Evolutionary conservation across 2,888 invertebrate genomes (phyloP), one percentile per base, ranked within the genome.

Genomic region (Drosophila barbarae): DNA sequence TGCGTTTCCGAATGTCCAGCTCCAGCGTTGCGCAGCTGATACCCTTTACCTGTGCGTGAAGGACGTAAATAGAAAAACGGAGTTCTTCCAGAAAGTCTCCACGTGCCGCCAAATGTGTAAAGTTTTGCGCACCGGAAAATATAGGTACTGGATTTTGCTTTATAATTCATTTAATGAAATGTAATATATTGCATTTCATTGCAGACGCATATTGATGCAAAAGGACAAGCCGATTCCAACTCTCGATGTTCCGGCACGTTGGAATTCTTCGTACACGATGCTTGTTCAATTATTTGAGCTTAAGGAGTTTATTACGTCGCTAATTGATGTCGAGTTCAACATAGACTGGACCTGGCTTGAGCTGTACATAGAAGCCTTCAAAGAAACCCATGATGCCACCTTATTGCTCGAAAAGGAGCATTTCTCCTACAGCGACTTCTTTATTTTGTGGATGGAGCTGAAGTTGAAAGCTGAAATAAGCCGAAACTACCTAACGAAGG

Each of bases 21-120:
- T 42, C 9, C 34, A 35, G 18, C 32, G 35, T 8, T 53, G 53
- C 18, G 34, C 35, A n/a, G 64, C 58, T 12, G 39, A 65, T 32
- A 55, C 59, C 5, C 41, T 66, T 1, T 51, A 59, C 34, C n/a
- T 55, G 39, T 66, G 59, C 30, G 51, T 66, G 3, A 12, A n/a
- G 15, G 59, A 59, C 55, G 46, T 59, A 0, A 59, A 59, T 26
- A 55, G 51, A 46, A 7, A 21, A 6, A 52, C n/a, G 38, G 44
- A 61, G 18, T 56, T 67, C 8, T 41, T 7, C 47, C 52, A 61
- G 21, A 57, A 67, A 53, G 12, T 56, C 34, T 35, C 28, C 38
- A 0, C 41, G 10, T 67, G 61, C 26, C 67, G 67, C 13, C 18
- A 23, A 26, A 39, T 66, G 30, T 60, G 42, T n/a, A 56, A 35